Percentiles rank a stretch among this genome's conserved stretches.
These are phyloP conservation scores for Panthera tigris DNA, from an alignment of 2,113 vertebrate genomes.

Conservation along the genomic window DNA sequence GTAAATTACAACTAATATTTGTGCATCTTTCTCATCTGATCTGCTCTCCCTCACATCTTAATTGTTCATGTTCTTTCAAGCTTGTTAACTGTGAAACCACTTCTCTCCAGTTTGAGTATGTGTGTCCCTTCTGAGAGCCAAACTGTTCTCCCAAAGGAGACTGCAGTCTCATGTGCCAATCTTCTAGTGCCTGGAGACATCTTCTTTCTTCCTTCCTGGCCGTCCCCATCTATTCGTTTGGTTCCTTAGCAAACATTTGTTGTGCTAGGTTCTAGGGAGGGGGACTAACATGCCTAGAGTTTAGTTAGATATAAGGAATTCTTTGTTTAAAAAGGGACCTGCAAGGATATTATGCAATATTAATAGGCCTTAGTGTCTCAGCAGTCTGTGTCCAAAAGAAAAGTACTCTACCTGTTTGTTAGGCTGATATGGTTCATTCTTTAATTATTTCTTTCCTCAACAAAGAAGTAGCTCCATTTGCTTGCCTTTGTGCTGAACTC, in stretches of 20 bases:
- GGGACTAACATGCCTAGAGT: neutral
- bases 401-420: neutral
- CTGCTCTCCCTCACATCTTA: neutral
- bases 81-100: neutral
- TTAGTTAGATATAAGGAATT: neutral
- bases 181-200: neutral
- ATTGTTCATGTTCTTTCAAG: neutral
- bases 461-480: neutral
- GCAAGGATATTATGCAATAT: neutral
- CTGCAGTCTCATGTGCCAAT: neutral
- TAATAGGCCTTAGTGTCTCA: neutral
- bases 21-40: neutral
- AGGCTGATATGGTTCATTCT: neutral
- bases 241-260: neutral
- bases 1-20: neutral
- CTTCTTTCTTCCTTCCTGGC: neutral
- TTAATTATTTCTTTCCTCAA: neutral
- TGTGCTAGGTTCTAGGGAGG: neutral
- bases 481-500: neutral
- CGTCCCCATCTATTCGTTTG: neutral
- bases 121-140: neutral
- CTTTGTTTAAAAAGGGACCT: constrained; percentile 10
- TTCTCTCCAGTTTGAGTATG: neutral
- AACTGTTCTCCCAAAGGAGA: neutral
- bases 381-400: neutral